Base-by-base conservation (phyloP, 2,888 invertebrate species). In the Parascotia fuliginaria region DNA sequence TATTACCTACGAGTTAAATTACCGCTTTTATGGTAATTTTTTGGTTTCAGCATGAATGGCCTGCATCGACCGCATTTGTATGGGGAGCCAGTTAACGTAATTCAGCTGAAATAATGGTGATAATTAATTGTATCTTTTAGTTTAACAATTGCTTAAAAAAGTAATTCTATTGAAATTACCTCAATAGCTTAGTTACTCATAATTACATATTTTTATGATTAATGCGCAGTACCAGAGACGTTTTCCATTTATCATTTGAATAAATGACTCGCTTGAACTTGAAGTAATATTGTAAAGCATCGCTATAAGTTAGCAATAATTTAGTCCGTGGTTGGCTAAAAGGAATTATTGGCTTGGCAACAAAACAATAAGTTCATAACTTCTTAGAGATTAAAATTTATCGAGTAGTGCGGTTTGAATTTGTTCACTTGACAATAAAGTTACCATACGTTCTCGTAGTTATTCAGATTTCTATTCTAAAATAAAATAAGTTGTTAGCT, bases 321-420 rank as follows among this genome's bases (percentile, higher is more conserved):
- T 48, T 38, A 48, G 14, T 24, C 44, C 39, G 61, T 49, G 53
- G 56, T 62, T 51, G 42, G 36, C 39, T 52, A 43, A 44, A 45
- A 39, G 29, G 53, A 60, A 61, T 59, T 56, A 65, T 44, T 49
- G 52, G 42, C 56, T 37, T 42, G 38, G 48, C 50, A 53, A 46
- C 56, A 43, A 56, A 57, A 58, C 59, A 60, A 55, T 64, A 61
- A 51, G 51, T 42, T 55, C 27, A 34, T 38, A 51, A 57, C 52
- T 48, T 44, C 13, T 43, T 43, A 60, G 57, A 55, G 49, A 60
- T 63, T 60, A 42, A 46, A 61, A 54, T 59, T 49, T 42, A 52
- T 46, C 42, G 41, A 45, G 60, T 36, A 3, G 4, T 42, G 33
- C 34, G n/a, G 33, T n/a, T 32, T 12, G 19, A 40, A 46, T 44